Conservation (phyloP, 1,140 invertebrate species). For the Hydropsyche tenuis region DNA sequence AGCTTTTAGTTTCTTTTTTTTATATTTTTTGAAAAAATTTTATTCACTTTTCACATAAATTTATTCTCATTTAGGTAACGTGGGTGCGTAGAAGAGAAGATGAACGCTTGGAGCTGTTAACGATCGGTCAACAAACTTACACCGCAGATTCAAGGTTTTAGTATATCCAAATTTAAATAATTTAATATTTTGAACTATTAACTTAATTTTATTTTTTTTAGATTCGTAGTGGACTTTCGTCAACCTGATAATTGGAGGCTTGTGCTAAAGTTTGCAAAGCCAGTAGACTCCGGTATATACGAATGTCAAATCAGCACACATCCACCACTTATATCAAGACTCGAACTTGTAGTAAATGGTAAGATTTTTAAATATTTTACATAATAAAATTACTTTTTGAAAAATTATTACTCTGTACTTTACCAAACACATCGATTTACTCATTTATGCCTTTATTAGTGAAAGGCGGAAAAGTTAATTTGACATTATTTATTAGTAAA, state of each 20-base stretch:
- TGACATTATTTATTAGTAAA: no score
- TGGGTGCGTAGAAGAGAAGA: constrained; percentile 71
- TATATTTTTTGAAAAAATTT: no score
- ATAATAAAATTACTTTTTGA: not conserved
- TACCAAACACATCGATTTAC: not conserved
- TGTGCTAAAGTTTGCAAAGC: constrained; percentile 69
- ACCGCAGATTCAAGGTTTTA: constrained; percentile 77
- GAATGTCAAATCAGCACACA: constrained; percentile 82
- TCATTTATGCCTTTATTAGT: no score
- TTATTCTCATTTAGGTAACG: constrained; percentile 65
- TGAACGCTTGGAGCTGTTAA: constrained; percentile 71
- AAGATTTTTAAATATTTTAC: constrained; percentile 9
- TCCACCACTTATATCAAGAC: constrained; percentile 66
- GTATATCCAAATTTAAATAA: not conserved
- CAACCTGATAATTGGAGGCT: constrained; percentile 79
- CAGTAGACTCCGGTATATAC: constrained; percentile 74
- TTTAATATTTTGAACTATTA: not conserved
- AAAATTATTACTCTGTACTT: not conserved
- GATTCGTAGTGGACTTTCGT: constrained; percentile 71
- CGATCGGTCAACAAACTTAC: constrained; percentile 72
- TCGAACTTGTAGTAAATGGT: constrained; percentile 57
- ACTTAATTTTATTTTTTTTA: constrained; percentile 35
- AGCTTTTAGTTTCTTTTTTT: no score
- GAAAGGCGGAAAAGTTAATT: no score
- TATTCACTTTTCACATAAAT: no score